Evolutionary conservation across 2,888 invertebrate genomes (phyloP), one percentile per base, ranked within the genome.

Genomic region (Enchytraeus crypticus): DNA sequence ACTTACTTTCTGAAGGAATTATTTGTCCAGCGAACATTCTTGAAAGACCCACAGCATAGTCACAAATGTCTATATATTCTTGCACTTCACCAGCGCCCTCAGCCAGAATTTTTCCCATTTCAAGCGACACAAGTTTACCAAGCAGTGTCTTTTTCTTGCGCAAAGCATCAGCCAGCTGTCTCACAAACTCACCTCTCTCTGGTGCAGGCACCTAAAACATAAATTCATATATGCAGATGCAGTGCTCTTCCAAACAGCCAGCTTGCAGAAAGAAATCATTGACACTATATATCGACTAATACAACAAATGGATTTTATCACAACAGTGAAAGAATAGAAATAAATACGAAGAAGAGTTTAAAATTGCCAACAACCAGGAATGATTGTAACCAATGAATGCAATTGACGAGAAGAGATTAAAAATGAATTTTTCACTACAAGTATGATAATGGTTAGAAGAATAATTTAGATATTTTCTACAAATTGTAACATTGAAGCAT

Each of bases 71-170:
- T 45, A 79, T 74, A 66, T 76, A 78, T 62, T 79, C 79, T 69
- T 79, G 79, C 2, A 80, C 77, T 60, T 79, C 81, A 3, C 98
- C 98, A 62, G 91, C 87, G 2, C 97, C 96, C 82, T 99, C 98
- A 0, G 95, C 87, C 47, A 92, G 83, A 72, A 98, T 95, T 83
- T 99, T 98, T 83, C 98, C 98, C 88, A 97, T 95, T 84, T 98
- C 98, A 64, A 98, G 82, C 2, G 96, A 88, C 21, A 97, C 77
- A 33, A 98, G 83, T 78, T 90, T 88, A 58, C 96, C 96, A 43
- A 99, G 81, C 0, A 90, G 88, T 66, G 87, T 84, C 59, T 92
- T 83, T 76, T 97, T 91, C 68, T 87, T 85, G 66, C 97, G 82
- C 29, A 99, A 82, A 30, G 91, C 93, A 72, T 96, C 89, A 8